Conservation (phyloP, 2,888 invertebrate species). For the Psococerastis gibbosa region DNA sequence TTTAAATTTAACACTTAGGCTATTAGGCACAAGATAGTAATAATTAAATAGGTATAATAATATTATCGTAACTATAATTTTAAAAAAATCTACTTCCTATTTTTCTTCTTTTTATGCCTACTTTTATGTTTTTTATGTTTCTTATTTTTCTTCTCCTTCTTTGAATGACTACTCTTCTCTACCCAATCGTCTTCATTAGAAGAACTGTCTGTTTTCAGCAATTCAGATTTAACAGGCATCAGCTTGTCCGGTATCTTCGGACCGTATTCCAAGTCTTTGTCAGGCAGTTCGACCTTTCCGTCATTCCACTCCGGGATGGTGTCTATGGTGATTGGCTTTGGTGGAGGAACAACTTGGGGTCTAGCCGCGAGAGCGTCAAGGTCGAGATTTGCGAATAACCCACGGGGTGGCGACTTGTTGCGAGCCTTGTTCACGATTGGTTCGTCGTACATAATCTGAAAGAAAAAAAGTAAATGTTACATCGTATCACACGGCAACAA, state of each 20-base stretch:
- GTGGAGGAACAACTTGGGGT: not conserved
- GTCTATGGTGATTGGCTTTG: not conserved
- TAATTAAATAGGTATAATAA: no score
- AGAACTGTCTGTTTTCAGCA: slow-evolving; percentile 3
- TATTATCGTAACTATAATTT: no score
- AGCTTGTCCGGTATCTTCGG: slow-evolving; percentile 35
- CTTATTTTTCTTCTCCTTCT: slow-evolving; percentile 13
- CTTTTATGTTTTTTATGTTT: slow-evolving; percentile 4
- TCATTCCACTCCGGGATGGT: slow-evolving; percentile 10
- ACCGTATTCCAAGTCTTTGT: slow-evolving; percentile 29
- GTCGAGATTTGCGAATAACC: slow-evolving; percentile 47
- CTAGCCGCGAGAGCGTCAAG: slow-evolving; percentile 31
- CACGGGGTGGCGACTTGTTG: slow-evolving; percentile 48
- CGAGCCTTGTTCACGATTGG: slow-evolving; percentile 22
- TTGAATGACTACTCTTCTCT: slow-evolving; percentile 26
- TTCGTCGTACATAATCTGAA: no score
- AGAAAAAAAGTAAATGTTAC: no score
- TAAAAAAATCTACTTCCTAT: slow-evolving; percentile 3
- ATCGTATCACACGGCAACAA: no score
- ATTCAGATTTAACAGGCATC: slow-evolving; percentile 15
- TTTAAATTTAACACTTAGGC: no score
- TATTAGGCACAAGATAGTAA: no score
- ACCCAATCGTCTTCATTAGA: slow-evolving; percentile 34
- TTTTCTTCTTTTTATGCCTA: slow-evolving; percentile 1
- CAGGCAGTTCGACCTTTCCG: slow-evolving; percentile 15